These are phyloP conservation scores for Zophobas atratus DNA, from an alignment of 1,140 invertebrate genomes.

Conservation along the genomic window DNA sequence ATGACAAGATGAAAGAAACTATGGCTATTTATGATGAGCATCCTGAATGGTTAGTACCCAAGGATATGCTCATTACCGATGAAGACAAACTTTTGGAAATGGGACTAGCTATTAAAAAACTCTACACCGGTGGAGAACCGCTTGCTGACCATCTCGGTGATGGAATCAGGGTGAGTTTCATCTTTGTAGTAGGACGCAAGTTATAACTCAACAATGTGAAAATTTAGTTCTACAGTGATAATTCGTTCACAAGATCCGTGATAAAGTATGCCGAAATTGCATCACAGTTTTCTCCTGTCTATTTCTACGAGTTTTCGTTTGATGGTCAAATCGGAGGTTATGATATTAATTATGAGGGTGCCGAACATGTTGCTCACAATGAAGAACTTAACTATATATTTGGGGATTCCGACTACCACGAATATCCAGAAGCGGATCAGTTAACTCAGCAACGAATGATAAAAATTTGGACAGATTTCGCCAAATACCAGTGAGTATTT, in stretches of 20 bases:
- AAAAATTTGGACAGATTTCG: conserved; percentile 49
- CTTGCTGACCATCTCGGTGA: conserved; percentile 1
- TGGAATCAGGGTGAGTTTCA: not conserved
- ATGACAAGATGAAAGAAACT: no score
- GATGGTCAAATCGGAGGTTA: conserved; percentile 37
- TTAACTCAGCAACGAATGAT: conserved; percentile 44
- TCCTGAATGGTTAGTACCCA: conserved; percentile 25
- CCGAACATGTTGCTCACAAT: conserved; percentile 47
- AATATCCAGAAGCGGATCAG: conserved; percentile 24
- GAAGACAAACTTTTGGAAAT: not conserved
- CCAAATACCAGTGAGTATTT: conserved; percentile 43
- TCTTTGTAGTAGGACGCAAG: not conserved
- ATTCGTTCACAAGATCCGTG: conserved; percentile 29
- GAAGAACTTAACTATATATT: conserved; percentile 50
- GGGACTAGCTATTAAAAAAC: conserved; percentile 20
- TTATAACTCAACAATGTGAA: not conserved
- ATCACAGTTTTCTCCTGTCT: conserved; percentile 32
- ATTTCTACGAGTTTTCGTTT: conserved; percentile 51
- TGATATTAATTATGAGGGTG: conserved; percentile 31
- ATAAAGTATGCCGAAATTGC: conserved; percentile 45
- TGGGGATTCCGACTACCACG: conserved; percentile 2
- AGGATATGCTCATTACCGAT: conserved; percentile 12
- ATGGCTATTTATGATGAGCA: conserved; percentile 10
- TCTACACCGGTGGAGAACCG: conserved; percentile 24
- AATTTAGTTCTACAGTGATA: conserved; percentile 43